Conservation (phyloP, 1,140 invertebrate species). For the Ips nitidus region DNA sequence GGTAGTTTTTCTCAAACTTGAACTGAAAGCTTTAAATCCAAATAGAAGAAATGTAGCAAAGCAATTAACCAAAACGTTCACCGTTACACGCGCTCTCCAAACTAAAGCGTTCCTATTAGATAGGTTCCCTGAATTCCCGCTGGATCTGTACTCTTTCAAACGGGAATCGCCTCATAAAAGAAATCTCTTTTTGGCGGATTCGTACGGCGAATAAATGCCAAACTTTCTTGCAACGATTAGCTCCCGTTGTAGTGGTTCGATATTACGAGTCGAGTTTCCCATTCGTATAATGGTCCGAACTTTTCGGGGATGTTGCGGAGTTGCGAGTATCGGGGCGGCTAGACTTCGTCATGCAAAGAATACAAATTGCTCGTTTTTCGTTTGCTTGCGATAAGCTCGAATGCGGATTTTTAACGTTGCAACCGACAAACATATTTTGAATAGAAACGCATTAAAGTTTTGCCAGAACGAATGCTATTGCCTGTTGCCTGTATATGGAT, state of each 20-base stretch:
- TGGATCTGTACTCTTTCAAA: constrained; percentile 11
- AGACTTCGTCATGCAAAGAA: no score
- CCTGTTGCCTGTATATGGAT: no score
- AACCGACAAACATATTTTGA: no score
- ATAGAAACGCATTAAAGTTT: no score
- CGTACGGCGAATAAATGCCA: constrained; percentile 7
- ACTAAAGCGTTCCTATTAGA: constrained; percentile 13
- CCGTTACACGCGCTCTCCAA: constrained; percentile 11
- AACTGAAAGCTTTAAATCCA: neutral
- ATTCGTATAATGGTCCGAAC: no score
- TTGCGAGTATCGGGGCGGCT: no score
- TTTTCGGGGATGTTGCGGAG: no score
- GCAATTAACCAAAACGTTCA: constrained; percentile 13
- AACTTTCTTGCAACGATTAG: constrained; percentile 12
- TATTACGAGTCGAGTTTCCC: neutral
- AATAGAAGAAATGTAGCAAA: constrained; percentile 1
- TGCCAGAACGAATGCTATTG: no score
- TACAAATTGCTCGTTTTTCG: no score
- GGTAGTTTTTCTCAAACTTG: no score
- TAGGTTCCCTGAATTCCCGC: constrained; percentile 5
- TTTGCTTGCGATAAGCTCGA: no score
- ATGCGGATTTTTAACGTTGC: no score
- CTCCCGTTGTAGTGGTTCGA: neutral
- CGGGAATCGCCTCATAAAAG: constrained; percentile 12
- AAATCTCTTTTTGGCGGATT: constrained; percentile 13